Percentiles rank a stretch among this genome's conserved stretches.
Evolutionary conservation across 2,888 invertebrate species (phyloP).

Genomic region (Norana najaformis): DNA sequence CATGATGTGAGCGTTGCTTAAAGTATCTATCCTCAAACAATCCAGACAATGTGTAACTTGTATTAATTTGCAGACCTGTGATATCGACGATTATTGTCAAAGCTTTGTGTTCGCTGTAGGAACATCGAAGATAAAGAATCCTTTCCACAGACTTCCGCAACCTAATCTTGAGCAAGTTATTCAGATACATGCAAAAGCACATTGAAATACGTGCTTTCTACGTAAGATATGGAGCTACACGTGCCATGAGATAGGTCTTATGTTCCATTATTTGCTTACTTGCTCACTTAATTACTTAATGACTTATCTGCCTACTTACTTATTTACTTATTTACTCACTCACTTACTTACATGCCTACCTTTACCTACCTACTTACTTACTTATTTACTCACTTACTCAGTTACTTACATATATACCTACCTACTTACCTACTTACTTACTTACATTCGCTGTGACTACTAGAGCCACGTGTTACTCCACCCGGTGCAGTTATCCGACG

Average conservation of each 20-base stretch:
- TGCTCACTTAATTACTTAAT: neutral
- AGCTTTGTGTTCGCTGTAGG: too few species aligned
- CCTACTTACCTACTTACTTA: too few species aligned
- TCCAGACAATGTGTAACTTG: too few species aligned
- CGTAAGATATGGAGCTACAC: neutral
- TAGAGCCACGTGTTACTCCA: neutral
- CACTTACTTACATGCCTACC: neutral
- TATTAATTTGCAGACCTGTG: too few species aligned
- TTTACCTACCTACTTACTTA: neutral
- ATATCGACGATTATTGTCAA: too few species aligned
- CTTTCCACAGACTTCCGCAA: neutral
- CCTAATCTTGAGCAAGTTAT: neutral
- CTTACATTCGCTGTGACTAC: neutral
- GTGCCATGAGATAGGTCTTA: neutral
- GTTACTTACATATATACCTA: neutral
- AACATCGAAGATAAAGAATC: neutral
- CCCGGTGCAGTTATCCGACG: neutral
- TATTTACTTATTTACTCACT: neutral
- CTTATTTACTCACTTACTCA: neutral
- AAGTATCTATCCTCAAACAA: too few species aligned
- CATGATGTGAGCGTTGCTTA: too few species aligned
- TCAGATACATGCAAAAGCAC: neutral
- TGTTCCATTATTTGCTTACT: neutral
- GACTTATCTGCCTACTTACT: neutral
- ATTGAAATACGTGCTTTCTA: neutral